Evolutionary conservation across 1,140 invertebrate genomes (phyloP).

Genomic region (Penaeus japonicus): DNA sequence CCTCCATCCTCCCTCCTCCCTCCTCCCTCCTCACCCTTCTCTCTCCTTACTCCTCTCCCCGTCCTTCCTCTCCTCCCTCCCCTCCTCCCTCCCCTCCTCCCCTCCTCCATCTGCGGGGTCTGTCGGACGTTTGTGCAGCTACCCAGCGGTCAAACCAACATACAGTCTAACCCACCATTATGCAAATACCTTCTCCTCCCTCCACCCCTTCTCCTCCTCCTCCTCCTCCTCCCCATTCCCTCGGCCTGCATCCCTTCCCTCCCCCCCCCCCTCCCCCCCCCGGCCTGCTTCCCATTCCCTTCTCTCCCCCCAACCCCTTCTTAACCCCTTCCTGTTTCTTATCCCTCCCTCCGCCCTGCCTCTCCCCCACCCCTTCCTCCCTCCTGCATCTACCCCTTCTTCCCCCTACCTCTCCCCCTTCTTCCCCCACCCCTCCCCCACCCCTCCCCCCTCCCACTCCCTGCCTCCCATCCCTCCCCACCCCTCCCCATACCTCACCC

Average conservation of each 20-base stretch:
- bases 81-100: not conserved
- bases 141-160: not conserved
- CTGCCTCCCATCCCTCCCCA: no score
- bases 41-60: no score
- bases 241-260: not conserved
- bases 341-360: not conserved
- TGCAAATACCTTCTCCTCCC: not conserved
- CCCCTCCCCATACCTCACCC: no score
- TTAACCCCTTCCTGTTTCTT: not conserved
- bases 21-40: no score
- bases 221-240: not conserved
- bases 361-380: no score
- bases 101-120: no score
- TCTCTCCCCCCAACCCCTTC: not conserved
- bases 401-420: no score
- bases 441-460: no score
- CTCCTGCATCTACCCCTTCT: no score
- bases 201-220: slow-evolving; percentile 7
- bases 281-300: not conserved
- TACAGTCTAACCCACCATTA: not conserved
- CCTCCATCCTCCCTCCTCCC: no score
- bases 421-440: no score
- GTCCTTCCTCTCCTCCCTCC: not conserved
- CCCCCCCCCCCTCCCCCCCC: not conserved
- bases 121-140: not conserved